Conservation (phyloP, 2,888 invertebrate species). For the Cinara cedri region DNA sequence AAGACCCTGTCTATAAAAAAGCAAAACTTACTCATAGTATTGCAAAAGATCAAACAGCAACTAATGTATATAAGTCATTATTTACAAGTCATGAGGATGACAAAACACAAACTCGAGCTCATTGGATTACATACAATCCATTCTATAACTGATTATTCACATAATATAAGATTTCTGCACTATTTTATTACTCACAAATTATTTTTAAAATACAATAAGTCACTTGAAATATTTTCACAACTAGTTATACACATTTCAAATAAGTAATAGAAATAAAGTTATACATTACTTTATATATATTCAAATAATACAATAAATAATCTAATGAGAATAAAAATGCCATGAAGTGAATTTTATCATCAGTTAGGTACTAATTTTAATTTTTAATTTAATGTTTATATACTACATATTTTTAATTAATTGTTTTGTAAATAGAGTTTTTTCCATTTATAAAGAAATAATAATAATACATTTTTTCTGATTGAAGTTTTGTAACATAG, state of each 20-base stretch:
- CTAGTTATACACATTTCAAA: background rate
- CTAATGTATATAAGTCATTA: constrained; percentile 91
- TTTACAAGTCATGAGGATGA: constrained; percentile 91
- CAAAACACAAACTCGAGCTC: constrained; percentile 83
- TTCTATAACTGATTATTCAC: constrained; percentile 74
- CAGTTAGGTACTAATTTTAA: no score
- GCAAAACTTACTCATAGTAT: constrained; percentile 82
- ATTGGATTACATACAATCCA: constrained; percentile 99
- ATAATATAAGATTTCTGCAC: background rate
- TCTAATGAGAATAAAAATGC: background rate
- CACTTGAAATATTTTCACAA: background rate
- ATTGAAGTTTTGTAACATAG: background rate
- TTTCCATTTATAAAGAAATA: no score
- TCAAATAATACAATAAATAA: background rate
- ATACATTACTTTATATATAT: background rate
- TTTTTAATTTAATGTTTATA: background rate
- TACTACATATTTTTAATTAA: background rate
- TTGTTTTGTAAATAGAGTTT: no score
- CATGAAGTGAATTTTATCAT: no score
- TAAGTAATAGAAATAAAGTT: background rate
- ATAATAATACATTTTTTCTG: no score
- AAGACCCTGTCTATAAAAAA: constrained; percentile 77
- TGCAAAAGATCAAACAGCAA: constrained; percentile 86
- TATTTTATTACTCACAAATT: background rate
- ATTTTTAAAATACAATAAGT: background rate